Conservation (phyloP, 1,140 invertebrate genomes). For the Muscidifurax raptorellus region DNA sequence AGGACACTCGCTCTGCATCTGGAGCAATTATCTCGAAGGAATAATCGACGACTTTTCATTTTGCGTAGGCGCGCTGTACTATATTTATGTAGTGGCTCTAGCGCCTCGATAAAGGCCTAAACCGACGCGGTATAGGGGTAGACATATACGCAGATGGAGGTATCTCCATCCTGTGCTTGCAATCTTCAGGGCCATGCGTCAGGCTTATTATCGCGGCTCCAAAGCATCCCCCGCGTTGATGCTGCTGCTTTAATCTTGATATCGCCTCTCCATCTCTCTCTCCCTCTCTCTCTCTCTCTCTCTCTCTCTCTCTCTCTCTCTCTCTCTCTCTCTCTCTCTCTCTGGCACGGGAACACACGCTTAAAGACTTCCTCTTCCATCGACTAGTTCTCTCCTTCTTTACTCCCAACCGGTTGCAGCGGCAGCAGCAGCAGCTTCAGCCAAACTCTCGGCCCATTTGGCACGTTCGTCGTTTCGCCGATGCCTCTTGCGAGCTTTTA, state of each 20-base stretch:
- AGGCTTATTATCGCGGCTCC: slow-evolving; percentile 65
- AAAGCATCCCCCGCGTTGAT: slow-evolving; percentile 52
- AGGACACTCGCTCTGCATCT: background rate
- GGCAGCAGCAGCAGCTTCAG: background rate
- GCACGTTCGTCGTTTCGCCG: background rate
- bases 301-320: too few species aligned
- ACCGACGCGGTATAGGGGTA: slow-evolving; percentile 57
- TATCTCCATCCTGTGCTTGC: slow-evolving; percentile 36
- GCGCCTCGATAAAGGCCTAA: slow-evolving; percentile 52
- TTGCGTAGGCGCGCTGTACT: background rate
- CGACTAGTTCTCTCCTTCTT: background rate
- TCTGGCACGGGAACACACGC: background rate
- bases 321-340: background rate
- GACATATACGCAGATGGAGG: slow-evolving; percentile 62
- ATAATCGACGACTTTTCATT: slow-evolving; percentile 10
- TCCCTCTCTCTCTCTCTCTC: too few species aligned
- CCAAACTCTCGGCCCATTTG: slow-evolving; percentile 4
- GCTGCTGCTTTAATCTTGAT: slow-evolving; percentile 60
- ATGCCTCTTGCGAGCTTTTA: slow-evolving; percentile 4
- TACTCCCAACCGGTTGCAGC: background rate
- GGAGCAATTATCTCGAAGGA: background rate
- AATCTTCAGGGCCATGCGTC: slow-evolving; percentile 66
- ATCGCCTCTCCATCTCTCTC: slow-evolving; percentile 43
- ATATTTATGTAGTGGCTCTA: background rate
- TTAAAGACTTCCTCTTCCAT: slow-evolving; percentile 37